Base-by-base conservation (phyloP, 2,113 vertebrate species). In the Nibea albiflora region DNA sequence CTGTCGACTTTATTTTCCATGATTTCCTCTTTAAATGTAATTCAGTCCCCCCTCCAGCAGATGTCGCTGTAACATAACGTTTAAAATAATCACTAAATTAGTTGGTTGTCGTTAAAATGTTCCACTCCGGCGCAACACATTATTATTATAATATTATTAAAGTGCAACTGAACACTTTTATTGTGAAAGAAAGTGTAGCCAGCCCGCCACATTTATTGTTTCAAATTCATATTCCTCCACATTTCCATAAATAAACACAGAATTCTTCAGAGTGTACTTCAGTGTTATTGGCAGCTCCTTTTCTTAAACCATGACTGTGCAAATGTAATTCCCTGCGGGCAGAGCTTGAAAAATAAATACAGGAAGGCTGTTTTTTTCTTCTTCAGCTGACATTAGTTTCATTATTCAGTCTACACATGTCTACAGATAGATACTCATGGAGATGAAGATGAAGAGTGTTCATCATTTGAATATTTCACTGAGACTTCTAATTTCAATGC, bases 11-110 rank as follows among this genome's bases (percentile, higher is more conserved):
- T 0, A 16, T 58, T 1, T 6, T 11, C 0, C 1, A 2, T 17
- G 14, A 7, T 31, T 49, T 58, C 10, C 3, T 3, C 4, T 35
- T 19, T 35, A 22, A 24, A 6, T 68, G 73, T 76, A 28, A 58
- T 73, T 19, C 3, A 7, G 0, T 0, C 0, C 47, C 0, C n/a
- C 1, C 0, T 5, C 83, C 89, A 39, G 31, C 73, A 89, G 90
- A 64, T 73, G 84, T 22, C 87, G 67, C 72, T 50, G 22, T 62
- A 44, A 17, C 11, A 79, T 71, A 39, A 69, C 1, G 4, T 76
- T 5, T 2, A 10, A 10, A 3, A 9, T 2, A 39, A 5, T 58
- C 12, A 46, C 35, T 17, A 4, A 19, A 20, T 22, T 28, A 31
- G 22, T 12, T 56, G 1, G n/a, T 35, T 35, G 31, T 35, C 31